Conservation (phyloP, 2,113 vertebrate genomes). For the Vulpes vulpes region DNA sequence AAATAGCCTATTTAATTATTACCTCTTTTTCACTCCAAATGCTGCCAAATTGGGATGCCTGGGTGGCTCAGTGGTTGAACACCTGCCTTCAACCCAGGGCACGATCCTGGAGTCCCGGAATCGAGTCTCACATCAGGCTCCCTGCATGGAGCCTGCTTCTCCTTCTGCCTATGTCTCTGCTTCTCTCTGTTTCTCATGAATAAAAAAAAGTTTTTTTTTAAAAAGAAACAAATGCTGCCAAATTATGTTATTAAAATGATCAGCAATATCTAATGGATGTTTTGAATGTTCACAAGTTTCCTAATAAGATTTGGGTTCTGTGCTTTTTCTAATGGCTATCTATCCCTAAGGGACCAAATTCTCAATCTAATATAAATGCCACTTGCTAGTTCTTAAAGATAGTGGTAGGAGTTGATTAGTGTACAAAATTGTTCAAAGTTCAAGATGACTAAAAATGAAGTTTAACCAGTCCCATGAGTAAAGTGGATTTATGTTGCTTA, state of each 20-base stretch:
- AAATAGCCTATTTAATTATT: constrained; percentile 82
- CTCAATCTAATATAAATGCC: constrained; percentile 28
- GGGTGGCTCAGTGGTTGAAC: too few species aligned
- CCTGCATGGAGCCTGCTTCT: too few species aligned
- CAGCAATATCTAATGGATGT: constrained; percentile 81
- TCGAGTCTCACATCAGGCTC: too few species aligned
- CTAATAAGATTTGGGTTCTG: constrained; percentile 71
- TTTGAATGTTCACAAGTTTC: constrained; percentile 76
- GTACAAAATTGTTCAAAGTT: constrained; percentile 48
- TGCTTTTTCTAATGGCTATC: constrained; percentile 58
- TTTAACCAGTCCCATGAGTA: constrained; percentile 41
- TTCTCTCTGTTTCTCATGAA: too few species aligned
- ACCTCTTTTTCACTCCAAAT: constrained; percentile 84
- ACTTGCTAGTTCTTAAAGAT: constrained; percentile 56
- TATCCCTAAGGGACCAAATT: constrained; percentile 9
- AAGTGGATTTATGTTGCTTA: constrained; percentile 49
- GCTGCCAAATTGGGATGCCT: constrained; percentile 68
- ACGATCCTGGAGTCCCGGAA: too few species aligned
- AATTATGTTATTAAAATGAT: constrained; percentile 67
- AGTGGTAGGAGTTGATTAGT: not conserved
- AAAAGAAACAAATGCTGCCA: constrained; percentile 74
- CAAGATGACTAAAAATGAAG: constrained; percentile 40
- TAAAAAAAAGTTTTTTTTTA: too few species aligned
- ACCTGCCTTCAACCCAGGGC: too few species aligned
- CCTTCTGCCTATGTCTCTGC: too few species aligned